Base-by-base conservation (phyloP, 2,888 invertebrate genomes). In the Andricus curvator region DNA sequence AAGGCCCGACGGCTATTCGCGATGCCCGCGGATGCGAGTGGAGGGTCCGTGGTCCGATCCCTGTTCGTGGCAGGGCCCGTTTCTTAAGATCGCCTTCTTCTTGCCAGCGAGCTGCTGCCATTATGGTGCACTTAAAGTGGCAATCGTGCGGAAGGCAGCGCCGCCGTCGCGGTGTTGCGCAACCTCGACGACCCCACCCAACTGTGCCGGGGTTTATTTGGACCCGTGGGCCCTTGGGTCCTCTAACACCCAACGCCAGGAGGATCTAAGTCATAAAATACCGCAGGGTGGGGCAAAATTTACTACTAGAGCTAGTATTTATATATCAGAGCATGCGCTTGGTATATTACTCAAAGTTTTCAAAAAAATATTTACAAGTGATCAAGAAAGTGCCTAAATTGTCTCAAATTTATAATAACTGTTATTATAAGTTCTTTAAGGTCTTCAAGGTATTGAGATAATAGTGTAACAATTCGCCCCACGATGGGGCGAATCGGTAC, bases 1-100 rank as follows among this genome's bases (percentile, higher is more conserved):
- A 91, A 91, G 91, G 91, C 91, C 91, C 91, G 89, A 89, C 90
- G 91, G 91, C 91, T 89, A 91, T 91, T 88, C 89, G 89, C 85
- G 87, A n/a, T 66, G 84, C 85, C 84, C 84, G 82, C 85, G 82
- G 82, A 83, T 82, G 82, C 81, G 80, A 82, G 82, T 65, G 80
- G 70, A 80, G 85, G 86, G 85, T 83, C 84, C 84, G 81, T 80
- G 80, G 66, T 37, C 77, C 77, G 65, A 51, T 64, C 78, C 67
- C 65, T 33, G 20, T 29, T 83, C 84, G 80, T 82, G 80, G 83
- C 87, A 86, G 84, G 86, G 88, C 86, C 85, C 85, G 87, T 90
- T 89, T 89, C 90, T 89, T 88, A 87, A 89, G 88, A 89, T 90
- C 88, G 88, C 87, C 84, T 89, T 89, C 89, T 88, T 90, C 89